Evolutionary conservation across 2,888 invertebrate genomes (phyloP), one percentile per base, ranked within the genome.

Genomic region (Stratiomys singularior): DNA sequence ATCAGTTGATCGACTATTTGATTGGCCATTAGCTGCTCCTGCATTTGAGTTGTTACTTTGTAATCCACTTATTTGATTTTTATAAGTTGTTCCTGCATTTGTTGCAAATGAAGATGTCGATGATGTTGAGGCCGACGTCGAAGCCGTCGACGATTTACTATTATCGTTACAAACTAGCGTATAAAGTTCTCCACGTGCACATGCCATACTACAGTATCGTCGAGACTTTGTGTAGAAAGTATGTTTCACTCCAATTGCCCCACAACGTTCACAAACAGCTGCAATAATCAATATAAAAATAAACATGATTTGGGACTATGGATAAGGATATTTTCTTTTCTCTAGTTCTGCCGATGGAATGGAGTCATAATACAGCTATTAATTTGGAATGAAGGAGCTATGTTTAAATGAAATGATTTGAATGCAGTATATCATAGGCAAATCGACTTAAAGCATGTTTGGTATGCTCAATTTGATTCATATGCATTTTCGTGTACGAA

Each of bases 231-330:
- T 94, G 84, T 95, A 95, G 87, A 95, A 95, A 15, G 94, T 94
- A 85, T 95, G 94, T 84, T 94, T 94, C 30, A 95, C 94, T 69
- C 95, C 95, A 81, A 94, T 93, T 21, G 93, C 92, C 67, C 95
- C 95, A 86, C 95, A 95, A 86, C 93, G 92, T 86, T 94, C 93
- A 87, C 95, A 95, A 64, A 94, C 93, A 83, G 94, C 95, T 94
- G 84, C 23, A 88, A 88, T 77, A 18, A 18, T 18, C 52, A 52
- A 52, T 18, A 52, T 52, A 52, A 18, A 37, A 37, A 37, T 37
- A 37, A 37, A 37, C 37, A 5, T 37, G 37, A 37, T 37, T 37
- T 37, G 37, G 37, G 37, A 37, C 37, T 37, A 37, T 37, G 37
- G 37, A 37, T 37, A 37, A 37, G 37, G 37, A 37, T 37, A 37